phyloP scores from a whole-genome alignment of 2,797 vertebrate genomes.

The Danionella dracula region DNA sequence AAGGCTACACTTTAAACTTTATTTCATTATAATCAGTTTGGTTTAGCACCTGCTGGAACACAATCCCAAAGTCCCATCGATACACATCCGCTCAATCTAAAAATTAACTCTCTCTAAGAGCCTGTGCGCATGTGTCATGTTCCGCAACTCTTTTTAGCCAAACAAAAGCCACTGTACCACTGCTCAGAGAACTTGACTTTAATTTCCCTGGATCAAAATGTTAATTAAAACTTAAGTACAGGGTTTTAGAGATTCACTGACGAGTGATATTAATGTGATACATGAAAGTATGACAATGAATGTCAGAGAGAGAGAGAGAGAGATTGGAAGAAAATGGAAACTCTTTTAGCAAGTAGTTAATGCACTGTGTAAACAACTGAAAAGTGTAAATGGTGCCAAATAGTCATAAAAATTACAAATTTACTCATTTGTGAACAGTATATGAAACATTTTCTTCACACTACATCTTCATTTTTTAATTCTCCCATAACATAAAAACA shows the following conservation, averaged over 20 bases:
- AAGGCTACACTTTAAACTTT: no score
- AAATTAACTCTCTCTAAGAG: neutral
- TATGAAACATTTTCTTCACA: no score
- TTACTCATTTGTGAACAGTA: no score
- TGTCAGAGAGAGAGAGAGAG: neutral
- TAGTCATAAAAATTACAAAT: no score
- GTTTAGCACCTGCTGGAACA: constrained; percentile 30
- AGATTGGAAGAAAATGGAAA: neutral
- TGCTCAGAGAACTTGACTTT: constrained; percentile 16
- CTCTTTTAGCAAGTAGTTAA: neutral
- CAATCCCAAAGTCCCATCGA: neutral
- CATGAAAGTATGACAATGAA: constrained; percentile 12
- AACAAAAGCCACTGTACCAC: constrained; percentile 33
- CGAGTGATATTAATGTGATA: neutral
- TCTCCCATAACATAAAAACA: no score
- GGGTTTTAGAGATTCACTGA: constrained; percentile 34
- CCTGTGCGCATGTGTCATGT: neutral
- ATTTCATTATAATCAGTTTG: constrained; percentile 34
- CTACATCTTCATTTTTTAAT: no score
- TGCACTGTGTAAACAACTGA: neutral
- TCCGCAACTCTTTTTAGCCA: constrained; percentile 27
- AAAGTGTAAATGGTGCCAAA: neutral
- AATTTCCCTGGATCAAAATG: constrained; percentile 37
- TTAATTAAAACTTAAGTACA: constrained; percentile 37
- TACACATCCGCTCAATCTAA: constrained; percentile 2